phyloP scores from a whole-genome alignment of 1,140 invertebrate species.

The Drosophila athabasca region DNA sequence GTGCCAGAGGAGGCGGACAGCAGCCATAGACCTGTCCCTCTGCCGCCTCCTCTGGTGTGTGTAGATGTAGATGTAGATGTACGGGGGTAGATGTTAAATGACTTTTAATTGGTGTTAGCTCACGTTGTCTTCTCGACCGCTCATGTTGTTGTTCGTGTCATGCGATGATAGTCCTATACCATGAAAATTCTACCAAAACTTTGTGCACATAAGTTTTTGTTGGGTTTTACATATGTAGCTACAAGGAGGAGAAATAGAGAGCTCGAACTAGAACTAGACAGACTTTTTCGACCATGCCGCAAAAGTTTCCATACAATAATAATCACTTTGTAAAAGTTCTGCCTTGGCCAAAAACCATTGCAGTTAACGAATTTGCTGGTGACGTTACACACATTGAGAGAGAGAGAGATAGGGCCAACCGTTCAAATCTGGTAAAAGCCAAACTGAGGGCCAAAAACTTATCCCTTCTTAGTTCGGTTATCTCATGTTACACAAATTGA shows the following conservation, averaged over 20 bases:
- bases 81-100: constrained; percentile 66
- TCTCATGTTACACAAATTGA: constrained; percentile 22
- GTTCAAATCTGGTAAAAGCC: constrained; percentile 49
- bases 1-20: neutral
- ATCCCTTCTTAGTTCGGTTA: constrained; percentile 31
- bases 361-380: constrained; percentile 70
- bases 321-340: constrained; percentile 79
- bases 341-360: constrained; percentile 65
- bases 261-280: constrained; percentile 22
- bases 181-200: constrained; percentile 62
- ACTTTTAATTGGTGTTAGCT: constrained; percentile 78
- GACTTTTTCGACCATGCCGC: constrained; percentile 48
- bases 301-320: constrained; percentile 78
- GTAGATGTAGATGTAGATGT: too few relatives aligned
- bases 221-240: constrained; percentile 53
- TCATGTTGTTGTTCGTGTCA: constrained; percentile 38
- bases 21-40: neutral
- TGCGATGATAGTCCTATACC: constrained; percentile 67
- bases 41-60: neutral
- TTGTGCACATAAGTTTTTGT: constrained; percentile 64
- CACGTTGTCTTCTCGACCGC: constrained; percentile 49
- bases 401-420: constrained; percentile 28
- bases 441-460: constrained; percentile 51
- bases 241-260: constrained; percentile 9
- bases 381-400: constrained; percentile 31